Percentiles rank a stretch among this genome's conserved stretches.
phyloP scores from a whole-genome alignment of 1,140 invertebrate genomes.

The Bombus vancouverensis region DNA sequence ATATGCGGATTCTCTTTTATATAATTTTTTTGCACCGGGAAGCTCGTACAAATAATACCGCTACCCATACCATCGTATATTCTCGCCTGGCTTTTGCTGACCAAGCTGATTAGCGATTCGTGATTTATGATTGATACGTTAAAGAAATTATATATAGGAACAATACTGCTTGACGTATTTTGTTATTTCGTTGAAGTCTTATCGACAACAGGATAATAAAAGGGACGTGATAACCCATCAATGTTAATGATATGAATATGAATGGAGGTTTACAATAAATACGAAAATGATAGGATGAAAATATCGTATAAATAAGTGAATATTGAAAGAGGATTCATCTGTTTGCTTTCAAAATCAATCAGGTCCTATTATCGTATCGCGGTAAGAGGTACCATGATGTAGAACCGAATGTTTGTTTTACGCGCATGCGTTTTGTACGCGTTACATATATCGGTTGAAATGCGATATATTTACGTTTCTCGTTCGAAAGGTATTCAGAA shows the following conservation, averaged over 20 bases:
- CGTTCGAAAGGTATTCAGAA: conserved; percentile 38
- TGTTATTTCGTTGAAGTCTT: background rate
- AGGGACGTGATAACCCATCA: background rate
- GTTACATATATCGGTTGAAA: conserved; percentile 47
- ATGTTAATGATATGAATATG: background rate
- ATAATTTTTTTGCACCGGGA: background rate
- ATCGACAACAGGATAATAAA: background rate
- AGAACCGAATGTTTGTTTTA: conserved; percentile 26
- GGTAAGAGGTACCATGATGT: background rate
- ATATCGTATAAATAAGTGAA: conserved; percentile 7
- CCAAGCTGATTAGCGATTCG: background rate
- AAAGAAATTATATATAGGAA: background rate
- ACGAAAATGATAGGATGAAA: background rate
- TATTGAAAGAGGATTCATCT: conserved; percentile 3
- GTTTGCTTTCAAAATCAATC: conserved; percentile 13
- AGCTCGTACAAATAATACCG: background rate
- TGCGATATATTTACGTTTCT: conserved; percentile 57
- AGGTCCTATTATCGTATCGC: background rate
- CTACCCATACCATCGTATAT: background rate
- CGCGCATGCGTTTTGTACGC: conserved; percentile 19
- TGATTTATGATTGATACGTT: background rate
- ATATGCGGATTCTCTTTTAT: background rate
- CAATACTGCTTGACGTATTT: background rate
- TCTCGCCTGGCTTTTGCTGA: background rate
- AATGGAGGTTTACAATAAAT: background rate